These are phyloP conservation scores for Phacellophora camtschatica DNA, from an alignment of 30 jellyfish, hydroid and myxozoan genomes.

Conservation along the genomic window DNA sequence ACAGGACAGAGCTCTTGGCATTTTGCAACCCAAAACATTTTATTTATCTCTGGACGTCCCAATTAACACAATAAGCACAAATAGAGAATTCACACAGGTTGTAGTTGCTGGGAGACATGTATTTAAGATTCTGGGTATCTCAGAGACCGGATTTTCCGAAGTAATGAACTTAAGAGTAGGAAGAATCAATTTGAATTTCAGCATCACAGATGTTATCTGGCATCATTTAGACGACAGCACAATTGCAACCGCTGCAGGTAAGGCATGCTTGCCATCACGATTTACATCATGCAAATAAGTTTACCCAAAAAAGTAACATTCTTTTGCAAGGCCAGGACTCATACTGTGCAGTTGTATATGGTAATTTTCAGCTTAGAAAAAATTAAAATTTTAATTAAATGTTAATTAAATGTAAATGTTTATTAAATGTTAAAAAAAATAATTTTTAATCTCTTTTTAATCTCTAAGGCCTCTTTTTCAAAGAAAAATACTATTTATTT, in stretches of 20 bases:
- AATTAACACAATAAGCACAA: slow-evolving; percentile 70
- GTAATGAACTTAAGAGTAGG: slow-evolving; percentile 78
- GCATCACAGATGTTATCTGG: slow-evolving; percentile 90
- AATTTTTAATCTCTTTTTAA: no score
- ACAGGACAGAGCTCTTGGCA: slow-evolving; percentile 71
- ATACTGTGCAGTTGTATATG: no score
- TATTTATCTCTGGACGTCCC: slow-evolving; percentile 68
- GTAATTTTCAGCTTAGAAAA: no score
- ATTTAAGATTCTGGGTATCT: slow-evolving; percentile 66
- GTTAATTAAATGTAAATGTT: no score
- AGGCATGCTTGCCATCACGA: no score
- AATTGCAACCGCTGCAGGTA: slow-evolving; percentile 96
- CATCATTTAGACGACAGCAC: slow-evolving; percentile 82
- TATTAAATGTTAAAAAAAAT: no score
- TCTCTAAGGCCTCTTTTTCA: no score
- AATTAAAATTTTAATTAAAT: no score
- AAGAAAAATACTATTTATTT: no score
- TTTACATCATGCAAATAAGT: no score
- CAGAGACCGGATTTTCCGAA: slow-evolving; percentile 68
- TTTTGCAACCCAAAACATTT: slow-evolving; percentile 64
- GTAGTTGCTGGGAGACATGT: slow-evolving; percentile 94
- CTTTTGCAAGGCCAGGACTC: no score
- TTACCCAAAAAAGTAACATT: no score
- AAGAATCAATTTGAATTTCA: slow-evolving; percentile 73
- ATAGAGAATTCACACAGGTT: slow-evolving; percentile 80